Conservation (phyloP, 2,888 invertebrate species). For the Chouioia cunea region DNA sequence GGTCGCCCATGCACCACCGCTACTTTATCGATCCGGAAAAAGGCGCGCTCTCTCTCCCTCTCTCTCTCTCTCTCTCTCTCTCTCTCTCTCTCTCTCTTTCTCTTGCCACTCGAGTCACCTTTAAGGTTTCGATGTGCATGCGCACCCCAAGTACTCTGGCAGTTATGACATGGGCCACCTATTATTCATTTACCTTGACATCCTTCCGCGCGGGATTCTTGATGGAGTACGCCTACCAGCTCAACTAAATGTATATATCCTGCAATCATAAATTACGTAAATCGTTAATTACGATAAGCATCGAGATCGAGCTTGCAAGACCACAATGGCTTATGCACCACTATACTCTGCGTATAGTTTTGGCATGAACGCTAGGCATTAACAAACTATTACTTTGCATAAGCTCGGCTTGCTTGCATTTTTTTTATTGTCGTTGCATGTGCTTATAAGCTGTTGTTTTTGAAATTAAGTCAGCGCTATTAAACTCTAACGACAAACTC, state of each 20-base stretch:
- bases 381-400: conserved; percentile 14
- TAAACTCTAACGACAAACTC: not conserved
- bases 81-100: conserved; percentile 52
- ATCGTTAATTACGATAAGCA: conserved; percentile 41
- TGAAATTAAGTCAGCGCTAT: conserved; percentile 1
- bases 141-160: no score
- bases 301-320: conserved; percentile 13
- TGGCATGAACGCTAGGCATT: conserved; percentile 15
- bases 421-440: conserved; percentile 17
- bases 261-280: conserved; percentile 39
- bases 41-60: conserved; percentile 33
- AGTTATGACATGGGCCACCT: conserved; percentile 10
- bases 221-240: conserved; percentile 1
- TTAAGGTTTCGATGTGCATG: conserved; percentile 15
- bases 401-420: conserved; percentile 5
- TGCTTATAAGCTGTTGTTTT: not conserved
- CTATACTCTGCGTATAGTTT: not conserved
- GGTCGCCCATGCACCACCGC: conserved; percentile 53
- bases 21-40: conserved; percentile 62
- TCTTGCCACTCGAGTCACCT: conserved; percentile 51
- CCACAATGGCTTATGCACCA: not conserved
- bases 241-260: conserved; percentile 35
- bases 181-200: conserved; percentile 46
- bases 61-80: conserved; percentile 14
- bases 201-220: conserved; percentile 19